Percentiles rank a stretch among this genome's conserved stretches.
Evolutionary conservation across 2,113 vertebrate genomes (phyloP).

Genomic region (Dipodomys stephensi): DNA sequence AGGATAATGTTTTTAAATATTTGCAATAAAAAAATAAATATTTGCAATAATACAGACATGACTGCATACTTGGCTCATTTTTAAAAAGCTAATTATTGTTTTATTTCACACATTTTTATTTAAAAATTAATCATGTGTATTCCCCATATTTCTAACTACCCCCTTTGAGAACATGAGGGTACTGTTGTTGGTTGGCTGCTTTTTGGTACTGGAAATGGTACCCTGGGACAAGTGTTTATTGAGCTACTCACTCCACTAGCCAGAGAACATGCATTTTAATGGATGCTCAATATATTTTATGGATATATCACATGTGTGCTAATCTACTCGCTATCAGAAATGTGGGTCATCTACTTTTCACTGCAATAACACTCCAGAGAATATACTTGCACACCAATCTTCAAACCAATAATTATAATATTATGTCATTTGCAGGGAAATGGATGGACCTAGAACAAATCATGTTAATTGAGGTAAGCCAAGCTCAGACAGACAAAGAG

Average conservation of each 20-base stretch:
- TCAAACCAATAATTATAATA: background rate
- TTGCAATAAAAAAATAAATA: background rate
- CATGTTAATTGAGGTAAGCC: no score
- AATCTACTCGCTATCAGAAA: background rate
- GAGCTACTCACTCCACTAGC: background rate
- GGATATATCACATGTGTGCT: background rate
- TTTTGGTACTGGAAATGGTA: background rate
- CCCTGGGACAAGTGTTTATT: no score
- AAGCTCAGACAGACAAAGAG: no score
- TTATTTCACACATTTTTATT: slow-evolving; percentile 3
- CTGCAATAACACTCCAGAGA: background rate
- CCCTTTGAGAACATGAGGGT: background rate
- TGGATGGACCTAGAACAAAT: no score
- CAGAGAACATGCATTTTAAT: background rate
- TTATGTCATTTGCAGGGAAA: no score
- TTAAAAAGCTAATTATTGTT: background rate
- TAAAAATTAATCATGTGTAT: background rate
- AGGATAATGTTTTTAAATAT: background rate
- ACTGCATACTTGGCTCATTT: background rate
- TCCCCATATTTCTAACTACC: slow-evolving; percentile 3
- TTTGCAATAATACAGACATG: background rate
- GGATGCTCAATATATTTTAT: background rate
- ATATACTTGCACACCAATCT: background rate
- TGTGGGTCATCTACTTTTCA: background rate
- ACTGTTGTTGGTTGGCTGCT: background rate